A percentile compares a stretch with the other conserved stretches of the same genome.
Conservation (phyloP, 2,888 invertebrate genomes). For the Lepidocyrtoides sp. region DNA sequence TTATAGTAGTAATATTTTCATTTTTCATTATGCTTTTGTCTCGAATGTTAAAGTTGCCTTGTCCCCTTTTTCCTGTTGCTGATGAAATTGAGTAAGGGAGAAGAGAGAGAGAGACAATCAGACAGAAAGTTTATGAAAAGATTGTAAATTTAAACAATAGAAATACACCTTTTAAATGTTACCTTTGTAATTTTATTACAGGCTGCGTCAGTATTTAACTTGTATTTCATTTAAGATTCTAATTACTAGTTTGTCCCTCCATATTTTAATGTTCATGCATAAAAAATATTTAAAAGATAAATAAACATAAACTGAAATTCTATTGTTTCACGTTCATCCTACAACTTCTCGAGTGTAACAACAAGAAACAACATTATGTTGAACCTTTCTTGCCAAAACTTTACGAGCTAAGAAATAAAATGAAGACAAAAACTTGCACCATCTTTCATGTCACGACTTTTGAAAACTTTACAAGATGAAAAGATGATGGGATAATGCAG, state of each 20-base stretch:
- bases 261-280: background rate
- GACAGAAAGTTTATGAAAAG: slow-evolving; percentile 63
- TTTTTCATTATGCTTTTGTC: slow-evolving; percentile 37
- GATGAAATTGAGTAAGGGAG: slow-evolving; percentile 15
- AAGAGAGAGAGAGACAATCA: slow-evolving; percentile 22
- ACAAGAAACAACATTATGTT: too few relatives aligned
- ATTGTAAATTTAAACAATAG: slow-evolving; percentile 15
- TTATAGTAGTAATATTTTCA: slow-evolving; percentile 22
- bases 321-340: background rate
- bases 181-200: slow-evolving; percentile 26
- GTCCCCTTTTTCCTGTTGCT: slow-evolving; percentile 64
- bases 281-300: background rate
- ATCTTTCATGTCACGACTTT: slow-evolving; percentile 14
- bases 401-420: too few relatives aligned
- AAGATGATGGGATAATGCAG: background rate
- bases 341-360: too few relatives aligned
- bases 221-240: background rate
- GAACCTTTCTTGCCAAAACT: background rate
- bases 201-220: background rate
- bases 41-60: slow-evolving; percentile 60
- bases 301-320: background rate
- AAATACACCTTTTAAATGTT: background rate
- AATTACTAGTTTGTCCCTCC: too few relatives aligned
- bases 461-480: background rate
- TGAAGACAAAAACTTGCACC: background rate